Evolutionary conservation across 2,797 vertebrate species (phyloP).

Genomic region (Tenualosa ilisha): DNA sequence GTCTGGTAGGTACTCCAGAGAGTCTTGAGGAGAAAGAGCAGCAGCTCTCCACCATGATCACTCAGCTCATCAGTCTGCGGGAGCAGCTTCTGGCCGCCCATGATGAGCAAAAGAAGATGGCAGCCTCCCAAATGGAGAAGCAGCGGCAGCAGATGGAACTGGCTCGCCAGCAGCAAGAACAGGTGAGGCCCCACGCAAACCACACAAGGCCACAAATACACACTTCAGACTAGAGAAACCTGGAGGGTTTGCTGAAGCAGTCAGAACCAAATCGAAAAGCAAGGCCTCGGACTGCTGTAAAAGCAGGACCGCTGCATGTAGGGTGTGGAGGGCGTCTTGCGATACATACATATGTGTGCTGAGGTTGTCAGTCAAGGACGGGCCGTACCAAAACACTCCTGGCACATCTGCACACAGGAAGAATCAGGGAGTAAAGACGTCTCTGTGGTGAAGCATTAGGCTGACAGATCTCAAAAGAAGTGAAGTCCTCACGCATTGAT

Average conservation of each 20-base stretch:
- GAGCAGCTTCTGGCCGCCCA: constrained; percentile 94
- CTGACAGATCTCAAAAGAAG: constrained; percentile 14
- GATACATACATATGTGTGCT: not conserved
- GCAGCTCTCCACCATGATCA: constrained; percentile 93
- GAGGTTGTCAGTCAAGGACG: not conserved
- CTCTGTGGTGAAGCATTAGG: not conserved
- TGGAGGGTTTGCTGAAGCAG: not conserved
- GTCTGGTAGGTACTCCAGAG: constrained; percentile 84
- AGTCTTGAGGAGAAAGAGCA: constrained; percentile 91
- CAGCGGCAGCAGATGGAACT: constrained; percentile 96
- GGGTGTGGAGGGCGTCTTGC: not conserved
- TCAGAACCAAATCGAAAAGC: not conserved
- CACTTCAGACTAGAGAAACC: not conserved
- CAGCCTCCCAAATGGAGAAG: constrained; percentile 92
- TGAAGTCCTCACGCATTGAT: constrained; percentile 10
- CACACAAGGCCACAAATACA: not conserved
- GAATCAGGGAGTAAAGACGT: not conserved
- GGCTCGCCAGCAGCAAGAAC: constrained; percentile 94
- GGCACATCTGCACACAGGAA: not conserved
- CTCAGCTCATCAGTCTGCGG: constrained; percentile 91
- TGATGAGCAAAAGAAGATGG: constrained; percentile 94
- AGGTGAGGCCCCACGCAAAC: constrained; percentile 76
- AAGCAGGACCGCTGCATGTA: not conserved
- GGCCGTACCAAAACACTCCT: not conserved
- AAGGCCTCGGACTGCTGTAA: not conserved